Evolutionary conservation across 1,140 invertebrate genomes (phyloP), one percentile per base, ranked within the genome.

Genomic region (Maniola jurtina): DNA sequence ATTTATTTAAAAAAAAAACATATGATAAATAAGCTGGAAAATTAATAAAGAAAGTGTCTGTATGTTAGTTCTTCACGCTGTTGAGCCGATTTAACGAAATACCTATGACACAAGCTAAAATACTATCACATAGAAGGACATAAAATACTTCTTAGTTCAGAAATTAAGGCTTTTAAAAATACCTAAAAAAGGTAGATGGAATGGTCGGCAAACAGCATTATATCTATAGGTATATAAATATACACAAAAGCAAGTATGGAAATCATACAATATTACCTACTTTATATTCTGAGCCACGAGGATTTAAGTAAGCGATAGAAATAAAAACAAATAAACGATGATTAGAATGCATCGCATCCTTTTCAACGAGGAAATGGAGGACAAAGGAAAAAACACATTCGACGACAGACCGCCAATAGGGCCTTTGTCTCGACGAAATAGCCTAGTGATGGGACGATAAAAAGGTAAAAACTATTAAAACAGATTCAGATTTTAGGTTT

Each of bases 331-430:
- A 83, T 79, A 79, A 83, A 80, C 74, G 69, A 65, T 64, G 71
- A 73, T 73, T 81, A 83, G 78, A 82, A 81, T 79, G 76, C 75
- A 76, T 68, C 77, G 80, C 78, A 80, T 88, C 83, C 80, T 82
- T 81, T 77, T 79, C 72, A 77, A 73, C 61, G 71, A 83, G 83
- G 81, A 81, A 83, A 78, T 80, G 76, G 66, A 72, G 16, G 64
- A 71, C 77, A 66, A 80, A 82, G 80, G 70, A 74, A 81, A 68
- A 81, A 84, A 77, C 81, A 77, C 77, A 72, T 61, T 45, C 63
- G 76, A 82, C 74, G 77, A 84, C 79, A 78, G 76, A 77, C 79
- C 81, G 81, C 83, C 82, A 83, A 83, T 81, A 80, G 75, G 75
- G 66, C 68, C 76, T 81, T 84, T 82, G 79, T 84, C 69, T 86